A percentile compares a stretch with the other conserved stretches of the same genome.
Conservation (phyloP, 2,888 invertebrate species). For the Cecidostiba fungosa region DNA sequence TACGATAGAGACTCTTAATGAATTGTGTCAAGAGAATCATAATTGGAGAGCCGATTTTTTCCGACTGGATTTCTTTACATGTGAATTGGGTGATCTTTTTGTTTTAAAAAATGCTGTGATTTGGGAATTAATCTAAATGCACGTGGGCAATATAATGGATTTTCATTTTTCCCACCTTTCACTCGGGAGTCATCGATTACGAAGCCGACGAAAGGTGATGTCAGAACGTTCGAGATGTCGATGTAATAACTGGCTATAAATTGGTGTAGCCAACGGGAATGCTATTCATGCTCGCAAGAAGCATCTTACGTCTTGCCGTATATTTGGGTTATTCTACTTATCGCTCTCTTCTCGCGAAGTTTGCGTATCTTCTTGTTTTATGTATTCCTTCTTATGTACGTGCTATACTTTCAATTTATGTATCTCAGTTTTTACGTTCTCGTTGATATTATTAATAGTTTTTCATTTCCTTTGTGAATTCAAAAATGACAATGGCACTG, state of each 20-base stretch:
- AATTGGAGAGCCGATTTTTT: neutral
- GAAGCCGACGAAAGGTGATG: constrained; percentile 12
- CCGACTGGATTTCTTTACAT: neutral
- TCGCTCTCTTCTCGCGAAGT: neutral
- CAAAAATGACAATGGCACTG: neutral
- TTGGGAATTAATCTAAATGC: neutral
- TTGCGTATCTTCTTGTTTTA: neutral
- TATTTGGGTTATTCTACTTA: neutral
- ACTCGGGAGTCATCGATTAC: constrained; percentile 14
- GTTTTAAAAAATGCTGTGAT: neutral
- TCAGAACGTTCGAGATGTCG: constrained; percentile 22
- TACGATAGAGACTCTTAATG: constrained; percentile 44
- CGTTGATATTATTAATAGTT: neutral
- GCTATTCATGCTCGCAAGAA: neutral
- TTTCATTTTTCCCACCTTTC: constrained; percentile 22
- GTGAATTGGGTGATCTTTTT: neutral
- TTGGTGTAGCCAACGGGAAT: constrained; percentile 1
- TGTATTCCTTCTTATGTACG: neutral
- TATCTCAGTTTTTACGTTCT: neutral
- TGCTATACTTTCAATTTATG: too few species aligned
- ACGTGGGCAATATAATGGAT: neutral
- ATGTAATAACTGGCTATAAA: constrained; percentile 12
- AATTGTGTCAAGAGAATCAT: constrained; percentile 44
- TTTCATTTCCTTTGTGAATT: neutral
- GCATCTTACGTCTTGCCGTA: neutral